Percentiles rank a stretch among this genome's conserved stretches.
Conservation (phyloP, 2,113 vertebrate species). For the Gymnobelideus leadbeateri region DNA sequence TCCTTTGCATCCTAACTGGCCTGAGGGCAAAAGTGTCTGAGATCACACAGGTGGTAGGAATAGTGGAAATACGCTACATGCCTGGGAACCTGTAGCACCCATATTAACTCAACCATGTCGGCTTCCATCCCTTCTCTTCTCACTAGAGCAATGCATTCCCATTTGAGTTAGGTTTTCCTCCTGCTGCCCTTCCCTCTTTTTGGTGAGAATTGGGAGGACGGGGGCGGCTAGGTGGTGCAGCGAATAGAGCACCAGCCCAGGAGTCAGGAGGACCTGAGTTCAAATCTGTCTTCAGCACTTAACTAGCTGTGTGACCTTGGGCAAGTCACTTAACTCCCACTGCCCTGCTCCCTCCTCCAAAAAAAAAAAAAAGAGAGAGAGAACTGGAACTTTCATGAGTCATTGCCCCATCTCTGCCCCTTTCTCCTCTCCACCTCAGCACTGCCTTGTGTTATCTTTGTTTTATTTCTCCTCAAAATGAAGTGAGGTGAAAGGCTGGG, state of each 20-base stretch:
- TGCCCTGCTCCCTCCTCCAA: too few relatives aligned
- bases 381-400: not conserved
- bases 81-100: not conserved
- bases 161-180: not conserved
- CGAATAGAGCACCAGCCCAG: too few relatives aligned
- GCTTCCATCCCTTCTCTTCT: not conserved
- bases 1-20: not conserved
- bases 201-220: not conserved
- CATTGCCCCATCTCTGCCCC: not conserved
- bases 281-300: too few relatives aligned
- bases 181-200: not conserved
- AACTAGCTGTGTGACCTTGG: too few relatives aligned
- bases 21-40: not conserved
- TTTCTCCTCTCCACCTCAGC: not conserved
- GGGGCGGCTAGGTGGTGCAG: too few relatives aligned
- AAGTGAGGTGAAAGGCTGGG: constrained; percentile 8
- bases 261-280: too few relatives aligned
- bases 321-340: too few relatives aligned
- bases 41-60: not conserved
- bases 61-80: not conserved
- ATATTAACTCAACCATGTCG: not conserved
- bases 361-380: not conserved
- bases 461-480: constrained; percentile 1
- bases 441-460: not conserved
- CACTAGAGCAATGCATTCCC: not conserved